Evolutionary conservation across 2,113 vertebrate genomes (phyloP).

Genomic region (Acrocephalus kingi): DNA sequence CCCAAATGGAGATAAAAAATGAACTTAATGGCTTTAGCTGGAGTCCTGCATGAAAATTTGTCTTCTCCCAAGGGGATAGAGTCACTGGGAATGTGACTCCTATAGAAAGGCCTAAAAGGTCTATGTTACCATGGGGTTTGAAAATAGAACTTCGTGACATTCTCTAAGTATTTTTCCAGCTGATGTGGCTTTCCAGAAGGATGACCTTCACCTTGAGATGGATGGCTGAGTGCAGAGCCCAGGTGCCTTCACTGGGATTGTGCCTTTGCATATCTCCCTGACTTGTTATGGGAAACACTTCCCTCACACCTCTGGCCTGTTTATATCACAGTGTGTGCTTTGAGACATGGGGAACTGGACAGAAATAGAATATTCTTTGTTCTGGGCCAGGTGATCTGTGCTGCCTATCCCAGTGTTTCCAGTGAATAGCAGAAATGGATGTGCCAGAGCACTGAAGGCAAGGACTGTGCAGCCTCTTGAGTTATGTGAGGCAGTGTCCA

Average conservation of each 20-base stretch:
- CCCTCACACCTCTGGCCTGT: not conserved
- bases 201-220: not conserved
- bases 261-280: not conserved
- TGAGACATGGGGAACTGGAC: not conserved
- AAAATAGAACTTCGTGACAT: conserved; percentile 7
- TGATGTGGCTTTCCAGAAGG: not conserved
- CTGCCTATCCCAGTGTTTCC: not conserved
- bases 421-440: not conserved
- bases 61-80: not conserved
- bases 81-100: not conserved
- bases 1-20: not conserved
- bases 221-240: not conserved
- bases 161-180: not conserved
- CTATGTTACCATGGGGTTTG: not conserved
- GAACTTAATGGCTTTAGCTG: not conserved
- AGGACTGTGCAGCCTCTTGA: not conserved
- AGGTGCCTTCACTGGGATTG: not conserved
- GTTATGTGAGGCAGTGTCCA: not conserved
- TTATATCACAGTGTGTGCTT: not conserved
- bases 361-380: not conserved
- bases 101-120: not conserved
- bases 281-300: not conserved
- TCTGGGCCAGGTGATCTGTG: not conserved
- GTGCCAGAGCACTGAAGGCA: not conserved
- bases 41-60: conserved; percentile 2